These are phyloP conservation scores for Vicugna pacos DNA, from an alignment of 2,113 vertebrate species.

Conservation along the genomic window DNA sequence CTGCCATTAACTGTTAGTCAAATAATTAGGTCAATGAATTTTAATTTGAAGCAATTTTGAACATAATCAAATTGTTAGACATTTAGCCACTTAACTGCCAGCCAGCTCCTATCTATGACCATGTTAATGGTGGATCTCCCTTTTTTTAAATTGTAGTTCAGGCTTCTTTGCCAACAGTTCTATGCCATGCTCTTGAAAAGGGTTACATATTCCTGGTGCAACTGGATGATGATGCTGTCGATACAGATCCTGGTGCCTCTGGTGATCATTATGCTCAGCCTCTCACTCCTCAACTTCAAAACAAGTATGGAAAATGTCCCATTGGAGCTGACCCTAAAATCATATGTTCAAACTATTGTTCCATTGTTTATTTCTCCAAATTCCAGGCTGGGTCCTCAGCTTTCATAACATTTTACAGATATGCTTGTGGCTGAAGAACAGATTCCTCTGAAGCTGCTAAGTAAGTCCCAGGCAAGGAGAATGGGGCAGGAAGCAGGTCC, in stretches of 20 bases:
- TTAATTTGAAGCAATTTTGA: neutral
- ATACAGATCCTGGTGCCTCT: slow-evolving; percentile 94
- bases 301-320: slow-evolving; percentile 83
- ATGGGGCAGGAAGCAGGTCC: rapidly evolving
- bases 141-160: slow-evolving; percentile 83
- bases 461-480: slow-evolving; percentile 82
- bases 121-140: neutral
- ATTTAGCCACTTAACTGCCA: neutral
- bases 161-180: slow-evolving; percentile 95
- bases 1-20: neutral
- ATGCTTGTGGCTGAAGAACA: slow-evolving; percentile 88
- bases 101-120: neutral
- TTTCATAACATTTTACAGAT: slow-evolving; percentile 86
- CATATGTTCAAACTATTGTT: slow-evolving; percentile 91
- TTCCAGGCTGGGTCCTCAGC: slow-evolving; percentile 77
- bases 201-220: slow-evolving; percentile 93
- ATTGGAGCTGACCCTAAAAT: slow-evolving; percentile 88
- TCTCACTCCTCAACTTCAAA: slow-evolving; percentile 90
- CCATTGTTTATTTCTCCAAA: slow-evolving; percentile 88
- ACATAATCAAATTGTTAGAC: neutral
- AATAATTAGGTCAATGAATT: neutral
- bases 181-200: slow-evolving; percentile 96
- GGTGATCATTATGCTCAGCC: slow-evolving; percentile 90
- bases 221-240: slow-evolving; percentile 95
- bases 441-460: slow-evolving; percentile 85